Percentiles rank a stretch among this genome's conserved stretches.
Conservation (phyloP, 2,888 invertebrate species). For the Nowickia ferox region DNA sequence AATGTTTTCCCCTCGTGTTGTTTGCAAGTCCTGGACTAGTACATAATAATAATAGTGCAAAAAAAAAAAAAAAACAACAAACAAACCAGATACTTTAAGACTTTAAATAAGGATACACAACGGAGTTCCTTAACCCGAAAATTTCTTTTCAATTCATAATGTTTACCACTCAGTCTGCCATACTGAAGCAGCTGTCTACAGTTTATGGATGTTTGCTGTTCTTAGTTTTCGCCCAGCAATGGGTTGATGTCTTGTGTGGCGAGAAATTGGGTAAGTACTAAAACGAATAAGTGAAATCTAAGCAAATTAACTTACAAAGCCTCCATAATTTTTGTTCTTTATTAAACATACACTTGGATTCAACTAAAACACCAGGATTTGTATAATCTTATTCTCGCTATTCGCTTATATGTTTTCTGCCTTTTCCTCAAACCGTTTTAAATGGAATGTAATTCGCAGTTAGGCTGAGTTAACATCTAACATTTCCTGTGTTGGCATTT, state of each 20-base stretch:
- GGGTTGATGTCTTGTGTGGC: constrained; percentile 76
- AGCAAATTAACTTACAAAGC: not conserved
- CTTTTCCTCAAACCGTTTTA: too few species aligned
- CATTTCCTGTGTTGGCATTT: too few species aligned
- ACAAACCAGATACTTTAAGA: constrained; percentile 41
- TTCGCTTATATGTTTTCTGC: too few species aligned
- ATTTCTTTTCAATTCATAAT: constrained; percentile 41
- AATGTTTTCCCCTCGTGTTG: constrained; percentile 13
- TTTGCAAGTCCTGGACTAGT: constrained; percentile 4
- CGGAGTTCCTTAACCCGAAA: constrained; percentile 41
- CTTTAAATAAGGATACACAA: constrained; percentile 29
- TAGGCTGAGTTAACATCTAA: too few species aligned
- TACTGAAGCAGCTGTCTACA: constrained; percentile 68
- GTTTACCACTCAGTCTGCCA: constrained; percentile 23
- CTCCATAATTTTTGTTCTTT: too few species aligned
- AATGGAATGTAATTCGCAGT: too few species aligned
- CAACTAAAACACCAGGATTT: too few species aligned
- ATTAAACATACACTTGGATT: too few species aligned
- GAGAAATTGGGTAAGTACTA: constrained; percentile 79
- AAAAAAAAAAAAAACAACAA: constrained; percentile 6
- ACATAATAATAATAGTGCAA: not conserved
- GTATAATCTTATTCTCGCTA: too few species aligned
- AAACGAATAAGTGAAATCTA: constrained; percentile 1
- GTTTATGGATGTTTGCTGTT: constrained; percentile 58
- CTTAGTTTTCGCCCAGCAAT: constrained; percentile 75